Evolutionary conservation across 1,140 invertebrate genomes (phyloP).

Genomic region (Euglossa dilemma): DNA sequence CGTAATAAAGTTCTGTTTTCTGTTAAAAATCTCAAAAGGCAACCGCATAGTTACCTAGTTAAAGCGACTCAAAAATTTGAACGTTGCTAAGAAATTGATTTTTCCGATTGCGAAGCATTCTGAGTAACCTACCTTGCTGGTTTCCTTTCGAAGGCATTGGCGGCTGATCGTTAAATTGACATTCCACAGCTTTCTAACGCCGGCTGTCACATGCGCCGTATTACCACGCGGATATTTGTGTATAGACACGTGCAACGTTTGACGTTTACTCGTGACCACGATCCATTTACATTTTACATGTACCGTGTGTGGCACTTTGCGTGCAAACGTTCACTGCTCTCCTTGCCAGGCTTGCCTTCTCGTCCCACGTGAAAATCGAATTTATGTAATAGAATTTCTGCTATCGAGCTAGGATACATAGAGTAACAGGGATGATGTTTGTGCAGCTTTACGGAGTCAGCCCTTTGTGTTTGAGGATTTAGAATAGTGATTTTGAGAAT

Average conservation of each 20-base stretch:
- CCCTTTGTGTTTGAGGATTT: neutral
- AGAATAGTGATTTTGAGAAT: no score
- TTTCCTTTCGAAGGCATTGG: conserved; percentile 52
- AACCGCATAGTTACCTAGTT: no score
- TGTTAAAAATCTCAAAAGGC: no score
- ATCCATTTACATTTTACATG: conserved; percentile 36
- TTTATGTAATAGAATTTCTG: conserved; percentile 32
- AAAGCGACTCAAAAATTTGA: neutral
- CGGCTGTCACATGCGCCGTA: conserved; percentile 54
- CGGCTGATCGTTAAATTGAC: conserved; percentile 53
- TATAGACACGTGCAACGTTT: conserved; percentile 52
- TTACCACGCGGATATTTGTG: conserved; percentile 50
- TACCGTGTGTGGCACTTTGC: conserved; percentile 33
- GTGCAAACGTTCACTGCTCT: conserved; percentile 55
- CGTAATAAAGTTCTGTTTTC: no score
- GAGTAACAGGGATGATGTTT: neutral
- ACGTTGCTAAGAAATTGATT: neutral
- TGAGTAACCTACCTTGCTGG: neutral
- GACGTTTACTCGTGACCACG: conserved; percentile 47
- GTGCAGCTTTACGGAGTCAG: neutral
- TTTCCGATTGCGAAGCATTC: neutral
- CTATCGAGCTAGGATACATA: conserved; percentile 4
- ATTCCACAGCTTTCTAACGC: conserved; percentile 60
- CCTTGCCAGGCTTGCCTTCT: conserved; percentile 5
- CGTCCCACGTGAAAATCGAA: conserved; percentile 5